phyloP scores from a whole-genome alignment of 2,797 vertebrate genomes.

The Thripadectes ignobilis region DNA sequence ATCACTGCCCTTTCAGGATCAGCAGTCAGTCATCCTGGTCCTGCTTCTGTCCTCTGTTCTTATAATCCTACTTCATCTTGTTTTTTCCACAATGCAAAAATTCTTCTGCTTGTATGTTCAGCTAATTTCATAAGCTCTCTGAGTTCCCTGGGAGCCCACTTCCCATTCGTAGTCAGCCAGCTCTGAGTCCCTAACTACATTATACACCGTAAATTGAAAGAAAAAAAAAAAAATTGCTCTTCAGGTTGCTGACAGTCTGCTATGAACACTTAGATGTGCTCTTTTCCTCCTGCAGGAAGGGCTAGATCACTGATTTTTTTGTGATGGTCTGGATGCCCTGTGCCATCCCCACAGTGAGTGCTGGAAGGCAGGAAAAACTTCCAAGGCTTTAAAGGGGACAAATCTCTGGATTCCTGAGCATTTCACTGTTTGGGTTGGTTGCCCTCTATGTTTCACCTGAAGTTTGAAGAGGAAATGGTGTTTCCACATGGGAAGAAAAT shows the following conservation, averaged over 20 bases:
- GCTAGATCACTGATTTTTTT: neutral
- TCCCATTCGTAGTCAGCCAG: neutral
- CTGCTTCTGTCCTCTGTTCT: neutral
- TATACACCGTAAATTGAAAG: neutral
- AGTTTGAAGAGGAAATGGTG: constrained; percentile 40
- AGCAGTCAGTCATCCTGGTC: neutral
- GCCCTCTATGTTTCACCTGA: neutral
- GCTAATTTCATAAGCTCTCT: neutral
- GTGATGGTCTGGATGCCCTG: neutral
- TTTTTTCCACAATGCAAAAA: neutral
- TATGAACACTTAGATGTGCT: neutral
- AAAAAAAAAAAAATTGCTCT: neutral
- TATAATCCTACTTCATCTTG: neutral
- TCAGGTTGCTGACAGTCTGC: neutral
- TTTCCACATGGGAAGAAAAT: constrained; percentile 32
- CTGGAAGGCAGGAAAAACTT: neutral
- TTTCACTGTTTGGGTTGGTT: neutral
- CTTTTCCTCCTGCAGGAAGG: neutral
- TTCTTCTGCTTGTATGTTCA: neutral
- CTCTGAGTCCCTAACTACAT: neutral
- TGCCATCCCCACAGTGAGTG: neutral
- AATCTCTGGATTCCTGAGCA: neutral
- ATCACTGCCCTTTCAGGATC: neutral
- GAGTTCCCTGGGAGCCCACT: neutral
- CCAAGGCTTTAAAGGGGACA: neutral